Evolutionary conservation across 1,140 invertebrate species (phyloP).

Genomic region (Hypothenemus hampei): DNA sequence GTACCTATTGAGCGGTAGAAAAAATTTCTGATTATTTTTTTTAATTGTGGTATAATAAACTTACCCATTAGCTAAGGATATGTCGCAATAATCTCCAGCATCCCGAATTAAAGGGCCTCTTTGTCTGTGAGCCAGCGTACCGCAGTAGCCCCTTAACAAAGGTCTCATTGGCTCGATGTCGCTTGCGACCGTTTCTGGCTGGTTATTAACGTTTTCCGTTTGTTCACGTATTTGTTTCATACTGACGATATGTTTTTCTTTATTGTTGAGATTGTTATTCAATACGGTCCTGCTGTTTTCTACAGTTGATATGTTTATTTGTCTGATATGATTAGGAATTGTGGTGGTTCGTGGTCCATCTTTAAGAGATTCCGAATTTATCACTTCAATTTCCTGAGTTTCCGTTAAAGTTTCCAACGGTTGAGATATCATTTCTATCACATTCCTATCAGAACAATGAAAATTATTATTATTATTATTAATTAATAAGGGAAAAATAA

Average conservation of each 20-base stretch:
- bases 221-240: slow-evolving; percentile 20
- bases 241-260: slow-evolving; percentile 5
- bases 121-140: slow-evolving; percentile 55
- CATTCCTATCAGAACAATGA: too few species aligned
- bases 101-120: slow-evolving; percentile 45
- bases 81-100: slow-evolving; percentile 53
- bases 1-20: slow-evolving; percentile 38
- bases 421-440: too few species aligned
- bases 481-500: too few species aligned
- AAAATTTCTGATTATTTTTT: neutral
- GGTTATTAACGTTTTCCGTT: neutral
- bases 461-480: too few species aligned
- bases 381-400: slow-evolving; percentile 10
- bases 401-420: slow-evolving; percentile 23
- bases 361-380: slow-evolving; percentile 2
- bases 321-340: slow-evolving; percentile 27
- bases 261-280: slow-evolving; percentile 10
- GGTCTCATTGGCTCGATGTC: slow-evolving; percentile 92
- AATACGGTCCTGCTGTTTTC: slow-evolving; percentile 5
- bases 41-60: neutral
- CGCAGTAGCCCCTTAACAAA: slow-evolving; percentile 74
- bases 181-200: slow-evolving; percentile 59
- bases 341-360: slow-evolving; percentile 15
- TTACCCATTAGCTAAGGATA: slow-evolving; percentile 57
- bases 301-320: slow-evolving; percentile 24